A percentile compares a stretch with the other conserved stretches of the same genome.
Conservation (phyloP, 2,113 vertebrate species). For the Ondatra zibethicus region DNA sequence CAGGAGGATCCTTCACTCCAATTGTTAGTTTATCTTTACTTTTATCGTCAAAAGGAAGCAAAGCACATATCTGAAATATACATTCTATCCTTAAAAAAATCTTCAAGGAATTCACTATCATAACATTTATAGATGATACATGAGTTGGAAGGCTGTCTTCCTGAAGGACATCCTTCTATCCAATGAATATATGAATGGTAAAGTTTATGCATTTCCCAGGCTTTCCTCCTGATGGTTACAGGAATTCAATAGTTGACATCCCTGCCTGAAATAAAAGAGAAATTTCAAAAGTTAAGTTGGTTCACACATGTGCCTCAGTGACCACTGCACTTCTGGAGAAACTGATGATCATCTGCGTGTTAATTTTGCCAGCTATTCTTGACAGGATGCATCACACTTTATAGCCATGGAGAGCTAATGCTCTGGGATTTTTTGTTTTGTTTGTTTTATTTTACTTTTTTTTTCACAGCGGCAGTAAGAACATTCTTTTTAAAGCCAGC, state of each 20-base stretch:
- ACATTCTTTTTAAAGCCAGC: not conserved
- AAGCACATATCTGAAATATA: not conserved
- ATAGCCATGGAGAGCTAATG: not conserved
- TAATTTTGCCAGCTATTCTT: not conserved
- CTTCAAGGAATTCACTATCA: not conserved
- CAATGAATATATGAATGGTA: not conserved
- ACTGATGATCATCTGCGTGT: too few species aligned
- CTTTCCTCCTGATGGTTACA: not conserved
- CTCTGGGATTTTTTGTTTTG: not conserved
- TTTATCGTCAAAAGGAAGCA: not conserved
- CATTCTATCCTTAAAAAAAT: not conserved
- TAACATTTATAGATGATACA: not conserved
- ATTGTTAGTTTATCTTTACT: not conserved
- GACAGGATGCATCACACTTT: not conserved
- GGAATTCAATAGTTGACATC: fast-evolving
- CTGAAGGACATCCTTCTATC: not conserved
- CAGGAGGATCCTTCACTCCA: not conserved
- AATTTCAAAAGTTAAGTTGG: not conserved
- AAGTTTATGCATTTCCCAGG: not conserved
- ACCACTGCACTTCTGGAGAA: not conserved
- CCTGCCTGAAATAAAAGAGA: not conserved
- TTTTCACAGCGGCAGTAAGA: not conserved
- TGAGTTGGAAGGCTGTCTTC: not conserved
- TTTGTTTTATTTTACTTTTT: too few species aligned
- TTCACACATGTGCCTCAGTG: not conserved